Evolutionary conservation across 2,888 invertebrate genomes (phyloP).

Genomic region (Eulithis testata): DNA sequence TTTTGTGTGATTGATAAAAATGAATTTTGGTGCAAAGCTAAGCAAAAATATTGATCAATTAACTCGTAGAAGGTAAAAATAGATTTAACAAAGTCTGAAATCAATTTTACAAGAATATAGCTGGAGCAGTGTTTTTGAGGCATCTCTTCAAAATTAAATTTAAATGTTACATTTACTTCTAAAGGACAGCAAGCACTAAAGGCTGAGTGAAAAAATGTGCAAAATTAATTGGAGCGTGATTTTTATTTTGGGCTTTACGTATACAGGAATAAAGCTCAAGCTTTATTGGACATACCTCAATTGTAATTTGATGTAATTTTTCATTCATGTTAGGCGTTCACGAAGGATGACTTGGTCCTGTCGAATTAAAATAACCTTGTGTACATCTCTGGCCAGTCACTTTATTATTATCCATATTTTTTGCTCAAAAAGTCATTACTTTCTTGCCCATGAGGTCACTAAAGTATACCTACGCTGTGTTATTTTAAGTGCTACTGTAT

Average conservation of each 20-base stretch:
- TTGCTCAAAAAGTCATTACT: neutral
- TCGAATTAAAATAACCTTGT: constrained; percentile 58
- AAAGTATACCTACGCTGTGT: neutral
- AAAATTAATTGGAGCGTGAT: constrained; percentile 40
- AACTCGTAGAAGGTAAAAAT: neutral
- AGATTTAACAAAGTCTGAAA: neutral
- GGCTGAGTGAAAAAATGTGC: constrained; percentile 25
- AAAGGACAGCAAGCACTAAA: constrained; percentile 28
- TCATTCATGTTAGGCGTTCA: constrained; percentile 78
- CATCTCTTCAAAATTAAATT: neutral
- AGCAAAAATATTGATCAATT: constrained; percentile 5
- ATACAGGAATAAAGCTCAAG: constrained; percentile 55
- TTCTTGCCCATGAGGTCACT: neutral
- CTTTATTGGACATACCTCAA: constrained; percentile 71
- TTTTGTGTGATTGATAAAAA: constrained; percentile 2
- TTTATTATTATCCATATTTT: neutral
- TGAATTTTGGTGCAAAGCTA: constrained; percentile 19
- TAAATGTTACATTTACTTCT: neutral
- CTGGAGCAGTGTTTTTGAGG: constrained; percentile 3
- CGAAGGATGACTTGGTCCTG: constrained; percentile 84
- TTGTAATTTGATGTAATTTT: constrained; percentile 54
- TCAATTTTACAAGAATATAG: neutral
- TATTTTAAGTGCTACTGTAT: neutral
- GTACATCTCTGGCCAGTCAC: constrained; percentile 2
- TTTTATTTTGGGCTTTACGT: constrained; percentile 49